These are phyloP conservation scores for Oryzias dopingdopingensis DNA, from an alignment of 2,797 vertebrate genomes.

Conservation along the genomic window DNA sequence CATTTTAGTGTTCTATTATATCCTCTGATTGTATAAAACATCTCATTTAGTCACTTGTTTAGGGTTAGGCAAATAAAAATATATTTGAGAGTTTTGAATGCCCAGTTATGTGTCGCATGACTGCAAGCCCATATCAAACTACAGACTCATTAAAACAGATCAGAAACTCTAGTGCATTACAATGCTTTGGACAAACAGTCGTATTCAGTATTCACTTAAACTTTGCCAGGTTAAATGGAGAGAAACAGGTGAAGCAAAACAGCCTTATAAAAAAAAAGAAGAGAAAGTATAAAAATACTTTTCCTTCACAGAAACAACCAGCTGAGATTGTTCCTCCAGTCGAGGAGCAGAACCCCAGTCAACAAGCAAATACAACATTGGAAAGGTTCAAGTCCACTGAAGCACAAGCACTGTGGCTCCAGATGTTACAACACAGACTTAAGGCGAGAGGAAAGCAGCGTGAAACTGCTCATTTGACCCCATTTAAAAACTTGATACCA, in stretches of 20 bases:
- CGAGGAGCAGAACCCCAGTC: slow-evolving; percentile 21
- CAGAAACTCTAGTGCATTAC: not conserved
- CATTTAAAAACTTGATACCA: slow-evolving; percentile 86
- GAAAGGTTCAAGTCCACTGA: slow-evolving; percentile 51
- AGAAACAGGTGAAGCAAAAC: slow-evolving; percentile 28
- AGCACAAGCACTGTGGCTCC: slow-evolving; percentile 32
- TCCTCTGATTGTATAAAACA: not conserved
- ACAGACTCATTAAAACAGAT: not conserved
- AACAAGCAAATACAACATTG: slow-evolving; percentile 32
- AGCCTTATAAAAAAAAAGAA: slow-evolving; percentile 18
- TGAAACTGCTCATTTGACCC: slow-evolving; percentile 82
- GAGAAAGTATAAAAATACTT: not conserved
- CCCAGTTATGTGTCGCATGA: not conserved
- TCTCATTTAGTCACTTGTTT: not conserved
- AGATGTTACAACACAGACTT: slow-evolving; percentile 60
- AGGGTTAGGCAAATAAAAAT: not conserved
- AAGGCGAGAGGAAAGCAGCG: slow-evolving; percentile 65
- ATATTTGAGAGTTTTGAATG: no score
- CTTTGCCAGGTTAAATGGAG: slow-evolving; percentile 44
- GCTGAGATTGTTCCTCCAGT: slow-evolving; percentile 13
- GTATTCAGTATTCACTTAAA: slow-evolving; percentile 16
- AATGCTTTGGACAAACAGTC: not conserved
- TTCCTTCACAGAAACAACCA: slow-evolving; percentile 5
- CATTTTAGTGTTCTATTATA: not conserved
- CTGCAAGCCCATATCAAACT: not conserved